Percentiles rank a stretch among this genome's conserved stretches.
Conservation (phyloP, 2,888 invertebrate genomes). For the Ormyrus pomaceus region DNA sequence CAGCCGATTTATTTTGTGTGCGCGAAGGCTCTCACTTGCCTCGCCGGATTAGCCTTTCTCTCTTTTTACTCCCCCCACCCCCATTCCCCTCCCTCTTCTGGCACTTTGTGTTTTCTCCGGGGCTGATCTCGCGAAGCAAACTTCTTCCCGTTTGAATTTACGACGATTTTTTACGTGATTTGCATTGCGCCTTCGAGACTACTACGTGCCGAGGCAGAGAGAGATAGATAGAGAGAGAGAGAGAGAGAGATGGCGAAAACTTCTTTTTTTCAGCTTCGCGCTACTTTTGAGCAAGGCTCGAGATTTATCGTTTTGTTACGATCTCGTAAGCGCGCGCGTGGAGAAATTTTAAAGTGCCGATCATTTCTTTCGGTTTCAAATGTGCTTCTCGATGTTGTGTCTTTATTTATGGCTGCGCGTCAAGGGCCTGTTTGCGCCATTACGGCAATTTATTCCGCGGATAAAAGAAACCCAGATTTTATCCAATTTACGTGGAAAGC, state of each 20-base stretch:
- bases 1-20: conserved; percentile 44
- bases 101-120: too few species aligned
- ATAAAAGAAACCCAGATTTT: too few species aligned
- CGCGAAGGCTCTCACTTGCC: conserved; percentile 14
- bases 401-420: too few species aligned
- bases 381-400: too few species aligned
- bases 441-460: too few species aligned
- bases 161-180: conserved; percentile 47
- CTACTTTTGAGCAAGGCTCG: conserved; percentile 28
- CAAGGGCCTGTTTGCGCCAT: too few species aligned
- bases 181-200: conserved; percentile 29
- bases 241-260: background rate
- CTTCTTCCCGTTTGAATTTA: conserved; percentile 39
- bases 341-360: conserved; percentile 33
- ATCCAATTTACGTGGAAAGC: too few species aligned
- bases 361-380: background rate
- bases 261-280: conserved; percentile 6
- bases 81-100: too few species aligned
- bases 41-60: conserved; percentile 34
- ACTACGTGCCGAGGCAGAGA: too few species aligned
- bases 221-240: background rate
- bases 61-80: background rate
- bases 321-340: background rate
- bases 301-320: conserved; percentile 40
- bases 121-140: conserved; percentile 33